Conservation (phyloP, 1,140 invertebrate genomes). For the Drosophila pseudoobscura region DNA sequence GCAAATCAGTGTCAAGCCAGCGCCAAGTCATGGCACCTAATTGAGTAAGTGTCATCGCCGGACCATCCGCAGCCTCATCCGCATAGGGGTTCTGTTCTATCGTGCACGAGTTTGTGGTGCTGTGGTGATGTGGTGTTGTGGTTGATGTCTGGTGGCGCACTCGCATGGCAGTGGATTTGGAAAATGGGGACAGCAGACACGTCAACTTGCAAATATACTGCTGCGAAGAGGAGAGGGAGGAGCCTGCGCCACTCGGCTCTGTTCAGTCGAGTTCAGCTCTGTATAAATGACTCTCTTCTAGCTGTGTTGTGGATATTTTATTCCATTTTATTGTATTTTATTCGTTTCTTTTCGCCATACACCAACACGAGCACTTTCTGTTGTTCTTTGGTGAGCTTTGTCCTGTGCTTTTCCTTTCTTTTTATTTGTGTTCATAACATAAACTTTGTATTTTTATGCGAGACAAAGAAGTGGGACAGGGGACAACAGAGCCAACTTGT, state of each 20-base stretch:
- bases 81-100: conserved; percentile 28
- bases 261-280: conserved; percentile 13
- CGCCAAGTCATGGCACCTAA: conserved; percentile 65
- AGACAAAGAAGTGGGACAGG: conserved; percentile 34
- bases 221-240: neutral
- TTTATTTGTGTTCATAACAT: conserved; percentile 82
- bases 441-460: conserved; percentile 81
- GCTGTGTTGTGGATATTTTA: conserved; percentile 70
- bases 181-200: conserved; percentile 60
- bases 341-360: conserved; percentile 40
- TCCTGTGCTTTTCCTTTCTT: conserved; percentile 67
- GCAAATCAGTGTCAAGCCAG: conserved; percentile 62
- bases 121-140: conserved; percentile 39
- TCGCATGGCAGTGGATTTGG: conserved; percentile 42
- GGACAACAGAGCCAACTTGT: conserved; percentile 58
- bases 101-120: conserved; percentile 5
- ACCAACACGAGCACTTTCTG: conserved; percentile 60
- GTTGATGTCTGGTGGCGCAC: conserved; percentile 46
- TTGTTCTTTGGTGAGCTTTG: conserved; percentile 66
- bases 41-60: conserved; percentile 74
- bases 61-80: conserved; percentile 38
- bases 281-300: conserved; percentile 48
- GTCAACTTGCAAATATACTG: conserved; percentile 77
- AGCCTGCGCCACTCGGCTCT: neutral
- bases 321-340: conserved; percentile 80